Evolutionary conservation across 2,113 vertebrate species (phyloP).

Genomic region (Panthera uncia): DNA sequence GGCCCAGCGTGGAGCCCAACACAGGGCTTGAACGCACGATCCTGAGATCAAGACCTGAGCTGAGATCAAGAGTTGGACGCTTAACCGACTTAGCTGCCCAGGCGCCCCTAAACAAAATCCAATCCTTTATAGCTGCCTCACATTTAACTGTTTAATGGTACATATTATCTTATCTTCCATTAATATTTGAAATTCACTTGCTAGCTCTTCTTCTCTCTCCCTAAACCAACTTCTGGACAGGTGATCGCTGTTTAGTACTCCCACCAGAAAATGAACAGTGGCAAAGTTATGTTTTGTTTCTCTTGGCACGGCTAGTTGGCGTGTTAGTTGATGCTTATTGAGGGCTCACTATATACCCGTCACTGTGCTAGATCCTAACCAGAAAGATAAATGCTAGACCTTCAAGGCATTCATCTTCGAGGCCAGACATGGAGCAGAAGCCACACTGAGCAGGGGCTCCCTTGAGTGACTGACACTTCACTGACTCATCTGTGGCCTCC

Average conservation of each 20-base stretch:
- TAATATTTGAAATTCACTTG: neutral
- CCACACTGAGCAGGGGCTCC: neutral
- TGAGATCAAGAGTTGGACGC: too few species aligned
- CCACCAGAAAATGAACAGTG: neutral
- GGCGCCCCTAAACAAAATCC: neutral
- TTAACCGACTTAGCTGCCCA: too few species aligned
- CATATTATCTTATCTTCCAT: neutral
- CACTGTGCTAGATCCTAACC: neutral
- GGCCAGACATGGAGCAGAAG: neutral
- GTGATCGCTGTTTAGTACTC: neutral
- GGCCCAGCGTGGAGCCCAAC: too few species aligned
- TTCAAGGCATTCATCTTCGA: neutral
- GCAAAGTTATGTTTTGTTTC: neutral
- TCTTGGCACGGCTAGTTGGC: neutral
- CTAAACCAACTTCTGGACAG: neutral
- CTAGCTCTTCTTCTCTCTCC: neutral
- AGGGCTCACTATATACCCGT: neutral
- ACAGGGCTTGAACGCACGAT: too few species aligned
- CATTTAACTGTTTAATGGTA: neutral
- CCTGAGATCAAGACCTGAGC: too few species aligned
- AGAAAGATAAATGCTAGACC: conserved; percentile 2
- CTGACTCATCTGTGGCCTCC: neutral
- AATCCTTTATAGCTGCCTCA: neutral
- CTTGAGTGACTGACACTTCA: neutral
- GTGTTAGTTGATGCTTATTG: neutral